A percentile compares a stretch with the other conserved stretches of the same genome.
Conservation (phyloP, 2,797 vertebrate genomes). For the Myoxocephalus aenaeus region DNA sequence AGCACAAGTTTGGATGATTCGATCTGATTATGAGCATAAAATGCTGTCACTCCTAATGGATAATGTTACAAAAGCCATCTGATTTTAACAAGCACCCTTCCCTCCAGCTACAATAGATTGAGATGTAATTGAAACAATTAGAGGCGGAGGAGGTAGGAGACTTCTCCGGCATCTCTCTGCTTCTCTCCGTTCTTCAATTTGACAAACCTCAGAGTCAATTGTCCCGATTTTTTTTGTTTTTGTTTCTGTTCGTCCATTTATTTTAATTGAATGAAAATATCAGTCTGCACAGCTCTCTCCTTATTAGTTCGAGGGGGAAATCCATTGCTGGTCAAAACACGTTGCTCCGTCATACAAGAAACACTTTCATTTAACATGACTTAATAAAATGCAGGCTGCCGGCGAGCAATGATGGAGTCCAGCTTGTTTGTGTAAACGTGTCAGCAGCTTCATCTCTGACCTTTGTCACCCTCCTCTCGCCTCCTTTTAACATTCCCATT, state of each 20-base stretch:
- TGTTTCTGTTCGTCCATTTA: constrained; percentile 61
- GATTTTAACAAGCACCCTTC: constrained; percentile 82
- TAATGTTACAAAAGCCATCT: constrained; percentile 81
- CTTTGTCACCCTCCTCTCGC: constrained; percentile 15
- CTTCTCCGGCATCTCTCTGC: constrained; percentile 51
- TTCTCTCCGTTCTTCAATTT: constrained; percentile 52
- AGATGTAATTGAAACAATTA: constrained; percentile 86
- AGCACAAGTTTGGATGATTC: constrained; percentile 81
- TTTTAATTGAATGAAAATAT: constrained; percentile 76
- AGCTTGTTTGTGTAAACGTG: constrained; percentile 62
- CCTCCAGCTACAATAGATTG: constrained; percentile 82
- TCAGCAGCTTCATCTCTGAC: constrained; percentile 25
- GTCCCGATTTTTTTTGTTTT: constrained; percentile 66
- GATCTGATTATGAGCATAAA: constrained; percentile 83
- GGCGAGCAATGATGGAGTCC: constrained; percentile 35
- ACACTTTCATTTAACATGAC: constrained; percentile 65
- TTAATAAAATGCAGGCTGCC: constrained; percentile 48
- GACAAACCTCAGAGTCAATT: constrained; percentile 67
- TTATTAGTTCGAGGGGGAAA: constrained; percentile 54
- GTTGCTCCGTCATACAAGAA: constrained; percentile 58
- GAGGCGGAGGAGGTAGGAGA: constrained; percentile 67
- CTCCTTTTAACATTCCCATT: constrained; percentile 45
- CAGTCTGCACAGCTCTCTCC: constrained; percentile 51
- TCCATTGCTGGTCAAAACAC: constrained; percentile 45
- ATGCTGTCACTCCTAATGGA: constrained; percentile 84